These are phyloP conservation scores for Taeniopygia guttata DNA, from an alignment of 2,797 vertebrate genomes.

Conservation along the genomic window DNA sequence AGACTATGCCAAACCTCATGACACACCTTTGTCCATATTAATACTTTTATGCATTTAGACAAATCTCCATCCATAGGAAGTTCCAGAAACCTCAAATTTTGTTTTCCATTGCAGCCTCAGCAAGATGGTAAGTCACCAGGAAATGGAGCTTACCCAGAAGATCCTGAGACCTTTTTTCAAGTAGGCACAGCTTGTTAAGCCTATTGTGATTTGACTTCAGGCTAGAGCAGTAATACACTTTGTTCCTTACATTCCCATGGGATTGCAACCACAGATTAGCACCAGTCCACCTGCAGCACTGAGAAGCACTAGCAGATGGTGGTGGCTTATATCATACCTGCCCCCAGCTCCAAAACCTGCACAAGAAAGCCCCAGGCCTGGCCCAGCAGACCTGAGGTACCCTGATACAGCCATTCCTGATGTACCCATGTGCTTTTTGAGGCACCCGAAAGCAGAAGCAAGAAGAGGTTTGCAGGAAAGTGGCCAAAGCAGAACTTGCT, in stretches of 20 bases:
- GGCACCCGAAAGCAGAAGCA: background rate
- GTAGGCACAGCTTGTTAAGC: background rate
- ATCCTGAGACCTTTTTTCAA: background rate
- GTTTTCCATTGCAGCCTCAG: background rate
- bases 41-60: background rate
- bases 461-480: background rate
- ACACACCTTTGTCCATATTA: background rate
- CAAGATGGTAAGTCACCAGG: accelerated
- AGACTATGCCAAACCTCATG: background rate
- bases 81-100: background rate
- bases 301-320: background rate
- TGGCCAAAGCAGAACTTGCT: background rate
- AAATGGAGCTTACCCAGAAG: background rate
- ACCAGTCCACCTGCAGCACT: background rate
- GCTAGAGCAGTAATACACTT: background rate
- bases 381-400: background rate
- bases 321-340: background rate
- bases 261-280: accelerated
- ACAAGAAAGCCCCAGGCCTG: background rate
- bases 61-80: background rate
- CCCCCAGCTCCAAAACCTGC: background rate
- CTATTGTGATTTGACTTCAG: background rate
- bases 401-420: background rate
- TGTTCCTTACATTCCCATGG: background rate
- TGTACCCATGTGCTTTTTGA: accelerated